Base-by-base conservation (phyloP, 1,140 invertebrate species). In the Drosophila bocki region DNA sequence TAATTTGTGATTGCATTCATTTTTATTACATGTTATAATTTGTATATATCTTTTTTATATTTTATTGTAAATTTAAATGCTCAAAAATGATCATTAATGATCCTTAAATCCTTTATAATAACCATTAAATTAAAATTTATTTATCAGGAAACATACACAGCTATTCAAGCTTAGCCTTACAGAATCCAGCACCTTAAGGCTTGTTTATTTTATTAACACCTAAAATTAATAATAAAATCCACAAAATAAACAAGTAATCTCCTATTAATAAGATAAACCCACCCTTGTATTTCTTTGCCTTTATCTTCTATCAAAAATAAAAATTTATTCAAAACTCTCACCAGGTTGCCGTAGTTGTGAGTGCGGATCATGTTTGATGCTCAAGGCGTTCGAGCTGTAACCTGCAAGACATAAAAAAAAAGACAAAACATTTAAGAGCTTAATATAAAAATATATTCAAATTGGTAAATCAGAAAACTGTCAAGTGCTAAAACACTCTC, bases 321-420 rank as follows among this genome's bases (percentile, higher is more conserved):
- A 3, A 44, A 12, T 64, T 19, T 37, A 29, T 3, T 8, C 3
- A 17, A 1, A 35, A 13, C 44, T 82, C 82, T 91, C 64, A 97
- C 96, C 96, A 94, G 96, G 96, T 94, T 97, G 97, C 93, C 97
- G 94, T 78, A 97, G 95, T 94, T 97, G 97, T 82, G 96, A 95
- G 93, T 97, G 97, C 60, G 96, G 95, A 93, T 97, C 97, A 95
- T 78, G 96, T 95, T 93, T 97, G 44, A 94, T 94, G 44, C 95
- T 95, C 78, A 96, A 91, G 47, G 95, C 95, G 94, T 97, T 97
- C 88, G 95, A 95, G 82, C 96, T 95, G 94, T 96, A 97, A 88
- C 96, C 96, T 96, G 93, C 26, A 95, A 95, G 12, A 13, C 26
- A 17, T n/a, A n/a, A n/a, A n/a, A n/a, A n/a, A n/a, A n/a, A n/a